Base-by-base conservation (phyloP, 2,113 vertebrate genomes). In the Oncorhynchus gorbuscha region DNA sequence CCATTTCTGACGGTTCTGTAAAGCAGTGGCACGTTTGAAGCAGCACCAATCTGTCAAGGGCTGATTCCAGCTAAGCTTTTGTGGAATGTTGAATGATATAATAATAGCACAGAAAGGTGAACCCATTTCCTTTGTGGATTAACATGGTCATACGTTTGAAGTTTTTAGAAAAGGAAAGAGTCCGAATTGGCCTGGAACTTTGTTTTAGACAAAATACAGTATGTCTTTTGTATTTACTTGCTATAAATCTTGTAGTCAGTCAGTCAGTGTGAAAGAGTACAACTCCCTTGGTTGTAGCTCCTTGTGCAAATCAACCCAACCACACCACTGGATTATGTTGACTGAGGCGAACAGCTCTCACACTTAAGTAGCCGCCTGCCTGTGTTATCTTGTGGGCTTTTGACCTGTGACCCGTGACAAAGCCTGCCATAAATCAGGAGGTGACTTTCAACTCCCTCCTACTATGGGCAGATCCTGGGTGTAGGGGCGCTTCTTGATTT, bases 401-500 rank as follows among this genome's bases (percentile, higher is more conserved):
- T 86, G 81, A 83, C 81, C 79, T 4, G 5, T 87, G 80, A 85
- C 72, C 81, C 66, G 7, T 78, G 48, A 73, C 71, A 72, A 84
- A 80, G 70, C 75, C 48, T n/a, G 18, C 49, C 58, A 58, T 78
- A 30, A 76, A 18, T 78, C 58, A 74, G 72, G 49, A 82, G 83
- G 78, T 72, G 0, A 80, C 59, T 66, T 75, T 73, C 73, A 1
- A 51, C 5, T 58, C 55, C 55, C 55, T 58, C 55, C 3, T 58
- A 58, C 55, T 16, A 58, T 14, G 55, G 18, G 8, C 39, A 45
- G 18, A 20, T 58, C 55, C 13, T 14, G 55, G 55, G 55, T 20
- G 55, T 58, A 58, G 16, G 55, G 55, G 55, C 55, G 78, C 64
- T 77, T 71, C 77, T 67, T 76, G 28, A 71, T 3, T 65, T 71